These are phyloP conservation scores for Ornithorhynchus anatinus DNA, from an alignment of 2,113 vertebrate genomes.

Conservation along the genomic window DNA sequence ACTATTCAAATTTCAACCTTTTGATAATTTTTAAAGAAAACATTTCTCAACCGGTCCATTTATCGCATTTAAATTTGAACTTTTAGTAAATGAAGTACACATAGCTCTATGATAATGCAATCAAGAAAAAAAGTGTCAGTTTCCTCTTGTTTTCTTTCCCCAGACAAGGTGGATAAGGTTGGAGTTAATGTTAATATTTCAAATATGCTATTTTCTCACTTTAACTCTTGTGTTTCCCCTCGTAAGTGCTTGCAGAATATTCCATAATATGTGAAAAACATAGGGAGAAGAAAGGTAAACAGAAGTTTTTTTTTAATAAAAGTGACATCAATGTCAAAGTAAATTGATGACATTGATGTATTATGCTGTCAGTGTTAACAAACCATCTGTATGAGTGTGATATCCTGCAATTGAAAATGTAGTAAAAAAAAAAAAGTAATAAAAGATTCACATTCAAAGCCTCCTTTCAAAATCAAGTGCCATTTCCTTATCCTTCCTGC, in stretches of 20 bases:
- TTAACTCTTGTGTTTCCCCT: background rate
- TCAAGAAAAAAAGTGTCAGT: background rate
- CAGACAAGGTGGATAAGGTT: background rate
- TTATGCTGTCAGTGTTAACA: background rate
- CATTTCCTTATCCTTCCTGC: background rate
- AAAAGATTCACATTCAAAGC: conserved; percentile 8
- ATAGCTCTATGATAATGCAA: background rate
- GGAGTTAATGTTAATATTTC: background rate
- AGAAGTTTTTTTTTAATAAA: too few species aligned
- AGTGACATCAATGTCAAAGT: too few species aligned
- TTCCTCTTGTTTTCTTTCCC: background rate
- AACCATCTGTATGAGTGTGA: background rate
- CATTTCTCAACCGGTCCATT: conserved; percentile 34
- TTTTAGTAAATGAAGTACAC: conserved; percentile 35
- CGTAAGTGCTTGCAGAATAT: background rate
- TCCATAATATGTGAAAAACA: background rate
- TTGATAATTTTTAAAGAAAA: conserved; percentile 37
- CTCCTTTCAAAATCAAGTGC: background rate
- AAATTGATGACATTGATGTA: background rate
- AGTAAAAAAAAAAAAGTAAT: too few species aligned
- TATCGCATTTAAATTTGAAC: conserved; percentile 31
- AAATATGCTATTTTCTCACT: background rate
- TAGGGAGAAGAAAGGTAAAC: background rate
- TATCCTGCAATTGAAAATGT: background rate
- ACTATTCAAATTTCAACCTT: conserved; percentile 50